Evolutionary conservation across 2,888 invertebrate species (phyloP), one percentile per base, ranked within the genome.

Genomic region (Teinopalpus imperialis): DNA sequence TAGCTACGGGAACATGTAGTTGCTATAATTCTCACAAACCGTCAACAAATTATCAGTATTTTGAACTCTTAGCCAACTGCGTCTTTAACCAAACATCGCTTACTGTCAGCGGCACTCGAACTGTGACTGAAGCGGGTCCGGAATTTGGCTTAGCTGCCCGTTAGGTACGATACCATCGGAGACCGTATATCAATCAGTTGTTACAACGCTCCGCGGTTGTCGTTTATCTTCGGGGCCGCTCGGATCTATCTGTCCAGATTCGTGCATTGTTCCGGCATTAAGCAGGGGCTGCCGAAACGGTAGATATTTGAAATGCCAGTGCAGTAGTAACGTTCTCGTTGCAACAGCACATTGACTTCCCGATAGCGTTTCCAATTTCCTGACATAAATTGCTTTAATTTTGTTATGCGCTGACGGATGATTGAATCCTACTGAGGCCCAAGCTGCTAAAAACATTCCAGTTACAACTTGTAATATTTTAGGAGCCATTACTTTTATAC

Each of bases 311-410:
- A 81, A 86, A 86, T 86, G 70, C 85, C 81, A 75, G 77, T 68
- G 75, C 66, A 70, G 71, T 65, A 69, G 73, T 61, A 56, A 70
- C 77, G 77, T 76, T 74, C 76, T 68, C 64, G 73, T 66, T 75
- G 78, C 75, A 74, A 48, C 66, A 64, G 73, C 66, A 76, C 76
- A 78, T 64, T 74, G 78, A 68, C 69, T 74, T 74, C 72, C 75
- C 80, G 83, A 83, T 86, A 85, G 77, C 78, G 76, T 77, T 86
- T 80, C 83, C 88, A 86, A 88, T 87, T 87, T 87, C 88, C 87
- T 82, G 86, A 82, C 82, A 83, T 81, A 86, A 86, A 87, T 88
- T 87, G 85, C 81, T 82, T 82, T 86, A 88, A 88, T 87, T 88
- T 80, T 80, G 82, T 83, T 85, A 83, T 83, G 75, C 71, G 69